Base-by-base conservation (phyloP, 2,113 vertebrate genomes). In the Oceanites oceanicus region DNA sequence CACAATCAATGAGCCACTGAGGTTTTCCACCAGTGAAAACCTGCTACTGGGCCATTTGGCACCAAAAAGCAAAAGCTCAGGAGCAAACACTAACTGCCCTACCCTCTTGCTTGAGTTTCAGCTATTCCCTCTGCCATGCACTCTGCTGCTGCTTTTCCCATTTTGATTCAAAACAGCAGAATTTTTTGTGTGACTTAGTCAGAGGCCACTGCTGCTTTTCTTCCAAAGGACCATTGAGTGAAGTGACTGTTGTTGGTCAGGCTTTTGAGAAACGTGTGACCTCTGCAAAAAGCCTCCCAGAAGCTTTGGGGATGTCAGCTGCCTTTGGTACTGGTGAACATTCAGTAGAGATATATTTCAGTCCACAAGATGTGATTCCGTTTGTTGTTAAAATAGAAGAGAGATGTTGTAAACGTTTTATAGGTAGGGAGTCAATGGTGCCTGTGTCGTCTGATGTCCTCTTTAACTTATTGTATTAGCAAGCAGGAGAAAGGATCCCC, bases 401-500 rank as follows among this genome's bases (percentile, higher is more conserved):
- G 49, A 83, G 59, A 4, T 42, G 12, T 26, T 76, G 44, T 95
- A 85, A 89, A 97, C 87, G 45, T 97, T 97, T 97, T 73, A 95
- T 92, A 65, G 94, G 49, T 25, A 58, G 25, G 36, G 36, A 89
- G 52, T 25, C 19, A n/a, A 3, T 66, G 65, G 73, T 87, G 73
- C 52, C 70, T 42, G 56, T 89, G 80, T 89, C 79, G 62, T 82
- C 53, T 72, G 36, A 65, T 66, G 73, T 94, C 40, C 45, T 78
- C 65, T 94, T 93, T 83, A 81, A 75, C 75, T 94, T 85, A 58
- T 15, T 95, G 83, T 76, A 81, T 32, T 89, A 65, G 40, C 70
- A 94, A 91, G 76, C 47, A 90, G 45, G 65, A 90, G 83, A 66
- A 91, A 83, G 79, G 73, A 87, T 94, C 25, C 23, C 45, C 79